These are phyloP conservation scores for Oplegnathus fasciatus DNA, from an alignment of 2,113 vertebrate genomes.

Conservation along the genomic window DNA sequence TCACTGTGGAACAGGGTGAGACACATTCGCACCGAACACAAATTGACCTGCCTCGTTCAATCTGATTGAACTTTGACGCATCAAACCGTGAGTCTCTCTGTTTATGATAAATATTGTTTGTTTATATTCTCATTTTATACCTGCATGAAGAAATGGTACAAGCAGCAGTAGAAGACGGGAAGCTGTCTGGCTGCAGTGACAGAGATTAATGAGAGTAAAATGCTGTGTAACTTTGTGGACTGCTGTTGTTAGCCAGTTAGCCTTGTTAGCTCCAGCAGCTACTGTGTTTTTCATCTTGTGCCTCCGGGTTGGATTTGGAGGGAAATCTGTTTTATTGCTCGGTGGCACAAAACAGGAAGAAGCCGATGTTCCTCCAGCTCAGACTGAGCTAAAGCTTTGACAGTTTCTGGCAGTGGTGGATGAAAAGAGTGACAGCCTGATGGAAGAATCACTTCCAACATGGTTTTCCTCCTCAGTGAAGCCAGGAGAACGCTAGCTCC, in stretches of 20 bases:
- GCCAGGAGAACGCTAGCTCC: not conserved
- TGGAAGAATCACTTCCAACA: constrained; percentile 21
- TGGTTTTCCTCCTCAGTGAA: constrained; percentile 16
- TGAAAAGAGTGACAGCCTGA: constrained; percentile 20
- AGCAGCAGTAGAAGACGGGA: not conserved
- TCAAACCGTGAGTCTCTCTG: not conserved
- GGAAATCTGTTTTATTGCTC: constrained; percentile 49
- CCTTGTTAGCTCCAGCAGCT: not conserved
- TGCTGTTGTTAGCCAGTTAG: not conserved
- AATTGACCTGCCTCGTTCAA: not conserved
- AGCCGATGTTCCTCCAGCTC: constrained; percentile 13
- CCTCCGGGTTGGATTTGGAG: constrained; percentile 32
- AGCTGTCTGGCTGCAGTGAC: too few species aligned
- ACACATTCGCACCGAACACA: not conserved
- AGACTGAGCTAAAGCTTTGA: constrained; percentile 31
- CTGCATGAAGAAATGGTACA: not conserved
- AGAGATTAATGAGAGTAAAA: not conserved
- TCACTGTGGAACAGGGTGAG: not conserved
- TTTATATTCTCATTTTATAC: not conserved
- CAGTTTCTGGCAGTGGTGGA: constrained; percentile 24
- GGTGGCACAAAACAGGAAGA: constrained; percentile 38
- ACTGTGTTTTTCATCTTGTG: constrained; percentile 41
- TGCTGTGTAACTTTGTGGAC: too few species aligned
- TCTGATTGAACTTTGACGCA: too few species aligned
- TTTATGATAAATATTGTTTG: too few species aligned